Percentiles rank a stretch among this genome's conserved stretches.
phyloP scores from a whole-genome alignment of 2,888 invertebrate genomes.

The Amorpha juglandis region DNA sequence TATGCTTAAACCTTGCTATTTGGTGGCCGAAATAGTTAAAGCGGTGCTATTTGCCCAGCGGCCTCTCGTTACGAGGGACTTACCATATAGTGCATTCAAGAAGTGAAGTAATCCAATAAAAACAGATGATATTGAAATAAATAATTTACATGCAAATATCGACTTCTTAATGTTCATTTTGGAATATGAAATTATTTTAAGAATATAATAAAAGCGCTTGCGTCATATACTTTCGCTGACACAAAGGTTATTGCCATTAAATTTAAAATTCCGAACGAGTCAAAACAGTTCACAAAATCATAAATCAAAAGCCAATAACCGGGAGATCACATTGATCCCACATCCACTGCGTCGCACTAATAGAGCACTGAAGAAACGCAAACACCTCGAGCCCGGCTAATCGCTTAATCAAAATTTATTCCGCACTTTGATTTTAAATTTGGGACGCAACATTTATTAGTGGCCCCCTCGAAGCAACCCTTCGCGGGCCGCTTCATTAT shows the following conservation, averaged over 20 bases:
- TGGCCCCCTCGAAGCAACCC: constrained; percentile 79
- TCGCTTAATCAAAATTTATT: constrained; percentile 85
- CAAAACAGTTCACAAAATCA: background rate
- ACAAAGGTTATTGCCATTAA: background rate
- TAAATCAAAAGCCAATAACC: constrained; percentile 36
- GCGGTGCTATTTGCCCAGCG: too few species aligned
- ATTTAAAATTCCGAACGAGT: constrained; percentile 1
- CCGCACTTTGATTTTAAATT: constrained; percentile 85
- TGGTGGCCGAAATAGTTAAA: too few species aligned
- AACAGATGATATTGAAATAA: too few species aligned
- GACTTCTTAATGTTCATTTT: too few species aligned
- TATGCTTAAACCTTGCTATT: too few species aligned
- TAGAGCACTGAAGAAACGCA: constrained; percentile 68
- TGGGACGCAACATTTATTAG: constrained; percentile 83
- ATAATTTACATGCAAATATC: too few species aligned
- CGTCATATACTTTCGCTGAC: background rate
- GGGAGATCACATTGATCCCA: constrained; percentile 36
- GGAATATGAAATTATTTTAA: background rate
- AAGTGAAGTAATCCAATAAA: too few species aligned
- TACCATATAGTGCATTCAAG: too few species aligned
- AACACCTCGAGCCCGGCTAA: constrained; percentile 78
- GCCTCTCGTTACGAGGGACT: too few species aligned
- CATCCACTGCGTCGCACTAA: constrained; percentile 53
- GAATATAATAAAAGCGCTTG: background rate
- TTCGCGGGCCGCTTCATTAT: constrained; percentile 81